Evolutionary conservation across 1,140 invertebrate genomes (phyloP).

Genomic region (Scaptomyza pallida): DNA sequence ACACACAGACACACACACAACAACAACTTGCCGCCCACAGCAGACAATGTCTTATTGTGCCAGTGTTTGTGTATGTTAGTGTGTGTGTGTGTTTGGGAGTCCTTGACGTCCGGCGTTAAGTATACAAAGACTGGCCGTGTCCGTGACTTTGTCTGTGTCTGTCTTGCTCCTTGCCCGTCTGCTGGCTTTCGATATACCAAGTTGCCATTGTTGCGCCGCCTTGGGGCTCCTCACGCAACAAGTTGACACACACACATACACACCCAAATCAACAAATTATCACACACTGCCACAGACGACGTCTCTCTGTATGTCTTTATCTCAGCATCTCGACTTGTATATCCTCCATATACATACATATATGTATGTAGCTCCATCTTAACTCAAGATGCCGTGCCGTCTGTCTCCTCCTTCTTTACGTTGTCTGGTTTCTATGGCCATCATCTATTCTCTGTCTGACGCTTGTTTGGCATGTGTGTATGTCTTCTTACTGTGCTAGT

Average conservation of each 20-base stretch:
- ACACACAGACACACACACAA: constrained; percentile 10
- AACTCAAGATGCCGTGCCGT: not conserved
- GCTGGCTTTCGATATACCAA: not conserved
- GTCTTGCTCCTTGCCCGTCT: not conserved
- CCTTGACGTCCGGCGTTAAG: constrained; percentile 39
- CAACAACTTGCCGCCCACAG: constrained; percentile 27
- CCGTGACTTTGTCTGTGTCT: constrained; percentile 38
- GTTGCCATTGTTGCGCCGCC: constrained; percentile 37
- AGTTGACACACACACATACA: constrained; percentile 42
- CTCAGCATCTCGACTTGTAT: not conserved
- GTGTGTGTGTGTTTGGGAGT: constrained; percentile 23
- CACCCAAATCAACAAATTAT: constrained; percentile 74
- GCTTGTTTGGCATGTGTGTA: constrained; percentile 3
- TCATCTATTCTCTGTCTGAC: constrained; percentile 4
- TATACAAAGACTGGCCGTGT: constrained; percentile 24
- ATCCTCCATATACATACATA: too few relatives aligned
- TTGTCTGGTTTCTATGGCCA: constrained; percentile 4
- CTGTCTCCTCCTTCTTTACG: too few relatives aligned
- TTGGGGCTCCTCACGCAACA: constrained; percentile 59
- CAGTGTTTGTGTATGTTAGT: not conserved
- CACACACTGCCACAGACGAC: constrained; percentile 48
- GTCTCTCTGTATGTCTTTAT: constrained; percentile 38
- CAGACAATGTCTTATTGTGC: constrained; percentile 41
- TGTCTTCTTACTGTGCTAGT: constrained; percentile 53
- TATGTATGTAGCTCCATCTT: too few relatives aligned